A percentile compares a stretch with the other conserved stretches of the same genome.
These are phyloP conservation scores for Nibea albiflora DNA, from an alignment of 2,113 vertebrate species.

Conservation along the genomic window DNA sequence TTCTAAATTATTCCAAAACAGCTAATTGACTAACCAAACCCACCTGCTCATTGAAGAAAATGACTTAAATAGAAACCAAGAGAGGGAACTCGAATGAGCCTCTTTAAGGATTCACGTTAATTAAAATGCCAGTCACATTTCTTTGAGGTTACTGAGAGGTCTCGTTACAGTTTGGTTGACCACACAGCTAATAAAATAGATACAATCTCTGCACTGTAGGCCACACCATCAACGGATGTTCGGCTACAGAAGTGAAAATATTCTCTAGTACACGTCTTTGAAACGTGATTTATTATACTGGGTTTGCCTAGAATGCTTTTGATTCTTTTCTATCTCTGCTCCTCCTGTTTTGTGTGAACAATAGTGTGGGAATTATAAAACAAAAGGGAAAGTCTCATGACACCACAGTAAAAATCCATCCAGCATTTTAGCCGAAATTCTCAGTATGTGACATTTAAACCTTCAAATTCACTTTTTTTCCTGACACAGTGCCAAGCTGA, in stretches of 20 bases:
- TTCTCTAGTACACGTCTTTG: constrained; percentile 9
- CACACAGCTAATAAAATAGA: constrained; percentile 14
- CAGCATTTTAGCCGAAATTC: not conserved
- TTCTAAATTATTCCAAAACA: not conserved
- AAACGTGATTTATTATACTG: constrained; percentile 42
- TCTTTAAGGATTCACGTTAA: constrained; percentile 7
- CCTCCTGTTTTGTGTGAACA: constrained; percentile 1
- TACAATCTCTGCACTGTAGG: constrained; percentile 10
- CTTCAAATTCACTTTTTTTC: not conserved
- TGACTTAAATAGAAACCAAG: not conserved
- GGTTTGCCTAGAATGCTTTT: constrained; percentile 1
- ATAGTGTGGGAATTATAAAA: not conserved
- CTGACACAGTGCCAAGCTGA: constrained; percentile 91
- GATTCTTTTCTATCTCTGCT: not conserved
- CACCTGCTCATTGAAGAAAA: not conserved
- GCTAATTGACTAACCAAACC: not conserved
- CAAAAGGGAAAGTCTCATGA: not conserved
- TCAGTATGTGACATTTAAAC: not conserved
- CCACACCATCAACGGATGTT: not conserved
- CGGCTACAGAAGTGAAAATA: constrained; percentile 30
- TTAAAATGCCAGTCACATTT: constrained; percentile 30
- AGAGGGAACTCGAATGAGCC: not conserved
- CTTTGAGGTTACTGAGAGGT: constrained; percentile 25
- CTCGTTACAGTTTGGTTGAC: constrained; percentile 28
- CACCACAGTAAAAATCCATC: not conserved